Evolutionary conservation across 1,140 invertebrate species (phyloP).

Genomic region (Drosophila equinoxialis): DNA sequence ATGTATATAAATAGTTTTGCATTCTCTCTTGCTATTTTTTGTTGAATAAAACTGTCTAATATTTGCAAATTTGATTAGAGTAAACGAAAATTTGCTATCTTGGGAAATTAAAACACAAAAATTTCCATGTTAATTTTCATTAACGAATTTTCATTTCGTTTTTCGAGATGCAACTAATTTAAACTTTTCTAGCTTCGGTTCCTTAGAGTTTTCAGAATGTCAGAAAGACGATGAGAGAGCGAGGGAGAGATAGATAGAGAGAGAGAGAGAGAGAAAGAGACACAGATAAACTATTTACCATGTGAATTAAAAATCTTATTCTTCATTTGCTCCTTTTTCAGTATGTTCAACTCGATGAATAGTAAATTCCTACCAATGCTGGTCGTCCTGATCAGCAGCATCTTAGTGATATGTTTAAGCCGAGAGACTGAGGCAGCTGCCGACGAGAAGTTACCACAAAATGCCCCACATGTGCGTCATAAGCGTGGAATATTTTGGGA

Average conservation of each 20-base stretch:
- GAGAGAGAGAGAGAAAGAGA: too few relatives aligned
- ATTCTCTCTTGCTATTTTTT: not conserved
- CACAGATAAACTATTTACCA: too few relatives aligned
- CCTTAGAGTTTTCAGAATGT: too few relatives aligned
- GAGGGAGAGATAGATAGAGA: too few relatives aligned
- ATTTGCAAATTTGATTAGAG: slow-evolving; percentile 43
- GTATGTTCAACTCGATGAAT: slow-evolving; percentile 16
- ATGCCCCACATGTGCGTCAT: slow-evolving; percentile 44
- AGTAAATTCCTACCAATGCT: slow-evolving; percentile 12
- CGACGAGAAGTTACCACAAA: not conserved
- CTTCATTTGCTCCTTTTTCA: not conserved
- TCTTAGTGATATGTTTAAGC: slow-evolving; percentile 35
- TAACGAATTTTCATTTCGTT: not conserved
- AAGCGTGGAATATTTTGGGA: slow-evolving; percentile 78
- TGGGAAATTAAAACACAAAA: slow-evolving; percentile 1
- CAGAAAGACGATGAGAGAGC: too few relatives aligned
- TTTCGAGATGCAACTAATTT: not conserved
- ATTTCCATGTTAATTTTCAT: slow-evolving; percentile 2
- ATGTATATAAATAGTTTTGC: not conserved
- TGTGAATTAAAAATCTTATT: too few relatives aligned
- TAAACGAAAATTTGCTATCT: not conserved
- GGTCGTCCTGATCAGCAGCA: slow-evolving; percentile 16
- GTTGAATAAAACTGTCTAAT: slow-evolving; percentile 34
- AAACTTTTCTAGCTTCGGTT: not conserved
- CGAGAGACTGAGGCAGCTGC: slow-evolving; percentile 9